Conservation (phyloP, 37 sponge, comb jelly and placozoan species). For the Lycopodina hypogea region DNA sequence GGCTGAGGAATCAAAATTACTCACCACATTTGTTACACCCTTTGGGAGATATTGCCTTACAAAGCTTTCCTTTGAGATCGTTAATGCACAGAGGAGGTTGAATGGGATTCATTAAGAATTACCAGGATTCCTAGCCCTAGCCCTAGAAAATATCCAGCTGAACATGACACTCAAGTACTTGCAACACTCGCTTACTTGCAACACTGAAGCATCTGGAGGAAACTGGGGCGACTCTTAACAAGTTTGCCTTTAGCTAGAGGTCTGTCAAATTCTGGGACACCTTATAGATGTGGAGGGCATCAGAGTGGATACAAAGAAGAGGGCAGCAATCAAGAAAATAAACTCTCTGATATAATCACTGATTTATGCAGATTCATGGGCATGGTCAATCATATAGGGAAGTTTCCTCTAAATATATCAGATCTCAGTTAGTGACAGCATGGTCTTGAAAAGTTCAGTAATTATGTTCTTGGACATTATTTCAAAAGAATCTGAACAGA, state of each 20-base stretch:
- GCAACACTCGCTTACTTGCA: no score
- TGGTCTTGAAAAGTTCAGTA: constrained; percentile 29
- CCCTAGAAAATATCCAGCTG: constrained; percentile 15
- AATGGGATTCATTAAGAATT: constrained; percentile 35
- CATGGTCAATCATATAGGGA: constrained; percentile 55
- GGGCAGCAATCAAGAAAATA: constrained; percentile 22
- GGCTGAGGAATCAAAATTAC: constrained; percentile 3
- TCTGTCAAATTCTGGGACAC: constrained; percentile 46
- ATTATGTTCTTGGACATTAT: constrained; percentile 32
- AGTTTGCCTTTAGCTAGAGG: constrained; percentile 34
- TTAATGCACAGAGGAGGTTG: constrained; percentile 49
- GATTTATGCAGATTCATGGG: constrained; percentile 45
- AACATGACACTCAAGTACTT: constrained; percentile 35
- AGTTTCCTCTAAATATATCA: constrained; percentile 36
- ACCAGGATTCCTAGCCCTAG: constrained; percentile 38
- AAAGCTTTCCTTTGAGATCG: constrained; percentile 49
- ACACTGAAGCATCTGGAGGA: constrained; percentile 25
- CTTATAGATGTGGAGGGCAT: constrained; percentile 34
- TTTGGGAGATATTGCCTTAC: constrained; percentile 41
- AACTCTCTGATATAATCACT: constrained; percentile 1
- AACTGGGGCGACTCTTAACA: constrained; percentile 36
- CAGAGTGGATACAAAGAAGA: constrained; percentile 44
- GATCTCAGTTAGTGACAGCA: constrained; percentile 18
- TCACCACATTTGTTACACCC: constrained; percentile 53
- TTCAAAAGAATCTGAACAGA: constrained; percentile 39